A percentile compares a stretch with the other conserved stretches of the same genome.
These are phyloP conservation scores for Trachops cirrhosus DNA, from an alignment of 2,797 vertebrate genomes.

Conservation along the genomic window DNA sequence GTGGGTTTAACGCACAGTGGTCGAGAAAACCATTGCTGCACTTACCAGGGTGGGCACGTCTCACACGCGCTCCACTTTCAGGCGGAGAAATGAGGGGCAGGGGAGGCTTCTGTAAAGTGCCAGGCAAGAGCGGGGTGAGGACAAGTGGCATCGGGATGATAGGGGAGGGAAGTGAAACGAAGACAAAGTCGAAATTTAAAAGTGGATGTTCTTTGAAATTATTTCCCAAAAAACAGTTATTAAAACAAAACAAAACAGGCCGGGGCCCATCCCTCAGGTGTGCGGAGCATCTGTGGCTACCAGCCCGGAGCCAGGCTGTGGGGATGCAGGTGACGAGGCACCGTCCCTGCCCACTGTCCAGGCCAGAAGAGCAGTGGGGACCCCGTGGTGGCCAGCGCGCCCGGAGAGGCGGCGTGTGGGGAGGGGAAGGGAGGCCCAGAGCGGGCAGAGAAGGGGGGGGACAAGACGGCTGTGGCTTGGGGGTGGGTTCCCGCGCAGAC, in stretches of 20 bases:
- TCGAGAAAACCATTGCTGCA: neutral
- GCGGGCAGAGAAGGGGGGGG: too few species aligned
- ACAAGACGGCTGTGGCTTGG: neutral
- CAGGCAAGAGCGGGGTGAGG: neutral
- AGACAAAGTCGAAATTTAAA: neutral
- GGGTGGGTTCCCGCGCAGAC: neutral
- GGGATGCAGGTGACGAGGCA: neutral
- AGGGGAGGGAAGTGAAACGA: neutral
- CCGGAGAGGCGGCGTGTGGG: rapidly evolving
- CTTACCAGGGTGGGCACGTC: rapidly evolving
- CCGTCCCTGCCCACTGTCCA: too few species aligned
- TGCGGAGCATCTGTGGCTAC: neutral
- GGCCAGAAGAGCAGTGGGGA: neutral
- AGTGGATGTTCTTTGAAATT: neutral
- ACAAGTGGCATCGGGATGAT: neutral
- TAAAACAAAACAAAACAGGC: neutral
- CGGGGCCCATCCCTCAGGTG: neutral
- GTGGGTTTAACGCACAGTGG: rapidly evolving
- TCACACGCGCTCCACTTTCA: too few species aligned
- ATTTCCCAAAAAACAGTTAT: neutral
- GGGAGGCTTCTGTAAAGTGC: neutral
- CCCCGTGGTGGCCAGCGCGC: rapidly evolving
- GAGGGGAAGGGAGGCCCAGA: neutral
- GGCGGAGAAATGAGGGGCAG: neutral
- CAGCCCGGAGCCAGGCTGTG: neutral